Base-by-base conservation (phyloP, 2,797 vertebrate species). In the Botia almorhae region DNA sequence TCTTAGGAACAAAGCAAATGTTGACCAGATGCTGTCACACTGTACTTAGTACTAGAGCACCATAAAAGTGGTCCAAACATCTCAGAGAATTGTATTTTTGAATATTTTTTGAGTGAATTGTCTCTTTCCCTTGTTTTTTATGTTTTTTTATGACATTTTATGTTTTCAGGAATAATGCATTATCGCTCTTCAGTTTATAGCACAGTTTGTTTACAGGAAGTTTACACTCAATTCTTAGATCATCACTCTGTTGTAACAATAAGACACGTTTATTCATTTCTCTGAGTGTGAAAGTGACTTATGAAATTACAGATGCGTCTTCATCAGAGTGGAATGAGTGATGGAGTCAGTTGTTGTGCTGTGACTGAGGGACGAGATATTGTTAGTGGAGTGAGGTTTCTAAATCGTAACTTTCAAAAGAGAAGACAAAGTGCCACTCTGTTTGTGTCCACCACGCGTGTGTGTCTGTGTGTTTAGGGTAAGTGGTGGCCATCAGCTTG, bases 401-500 rank as follows among this genome's bases (percentile, higher is more conserved):
- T 60, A 51, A 72, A 58, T 72, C 77, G 64, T 26, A 26, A 26
- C 77, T 80, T 80, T 72, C 71, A 64, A 48, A 33, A 72, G 69
- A 65, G 58, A 56, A 65, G 69, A 80, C 69, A 71, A 26, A 80
- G 78, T 72, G 68, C 16, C 48, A 80, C 76, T 69, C 64, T 7
- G 67, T 70, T 69, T 78, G 67, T 78, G 60, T 78, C 65, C 67
- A n/a, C 43, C 6, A 43, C 16, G 16, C 46, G 69, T 63, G 76
- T 55, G 68, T 79, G 76, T 65, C 19, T 69, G 51, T 64, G 69
- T 65, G 78, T 21, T 80, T 65, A 29, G 69, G 69, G 69, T 80
- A 80, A 80, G 77, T 80, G 77, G 77, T 65, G 77, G 77, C 77
- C 77, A 80, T 80, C 77, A 80, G 77, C 77, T 80, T 33, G 11